Base-by-base conservation (phyloP, 2,888 invertebrate species). In the Limnephilus auricula region DNA sequence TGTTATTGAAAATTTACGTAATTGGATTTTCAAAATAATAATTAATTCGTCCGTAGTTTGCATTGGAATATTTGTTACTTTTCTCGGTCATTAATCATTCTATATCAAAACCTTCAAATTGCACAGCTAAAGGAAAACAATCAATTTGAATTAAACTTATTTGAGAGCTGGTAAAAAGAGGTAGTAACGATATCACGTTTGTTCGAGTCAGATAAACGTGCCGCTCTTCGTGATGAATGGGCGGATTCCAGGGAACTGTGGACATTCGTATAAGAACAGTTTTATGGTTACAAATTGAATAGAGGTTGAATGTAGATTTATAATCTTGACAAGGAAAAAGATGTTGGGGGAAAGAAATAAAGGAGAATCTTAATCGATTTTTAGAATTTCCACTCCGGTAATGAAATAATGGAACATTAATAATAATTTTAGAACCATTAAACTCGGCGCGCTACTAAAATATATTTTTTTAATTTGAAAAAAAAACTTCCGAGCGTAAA, bases 221-320 rank as follows among this genome's bases (percentile, higher is more conserved):
- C 80, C 50, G 45, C 80, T 79, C 80, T 18, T 65, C 45, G 90
- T 91, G 91, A 91, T 91, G 80, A 90, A 91, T 91, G 91, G 86
- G 79, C 13, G 30, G 65, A 85, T 50, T 89, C 89, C 32, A 79
- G 87, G 82, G 88, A 89, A 88, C 79, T 89, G 88, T 82, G 90
- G 91, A 91, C 91, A 91, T 91, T 89, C 84, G 89, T 34, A 89
- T 91, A 91, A 91, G 50, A 91, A 89, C 83, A 91, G 50, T 89
- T 89, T 85, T 89, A 89, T 83, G 89, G 79, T 91, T 89, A 89
- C 91, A 89, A 91, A 91, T 89, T 91, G 89, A 89, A 91, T 40
- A 79, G 83, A 40, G 78, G 78, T 79, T 86, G 50, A 50, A 86
- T 50, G 86, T 86, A 86, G 79, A 79, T 79, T 79, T 37, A 65